Conservation (phyloP, 1,140 invertebrate species). For the Asbolus verrucosus region DNA sequence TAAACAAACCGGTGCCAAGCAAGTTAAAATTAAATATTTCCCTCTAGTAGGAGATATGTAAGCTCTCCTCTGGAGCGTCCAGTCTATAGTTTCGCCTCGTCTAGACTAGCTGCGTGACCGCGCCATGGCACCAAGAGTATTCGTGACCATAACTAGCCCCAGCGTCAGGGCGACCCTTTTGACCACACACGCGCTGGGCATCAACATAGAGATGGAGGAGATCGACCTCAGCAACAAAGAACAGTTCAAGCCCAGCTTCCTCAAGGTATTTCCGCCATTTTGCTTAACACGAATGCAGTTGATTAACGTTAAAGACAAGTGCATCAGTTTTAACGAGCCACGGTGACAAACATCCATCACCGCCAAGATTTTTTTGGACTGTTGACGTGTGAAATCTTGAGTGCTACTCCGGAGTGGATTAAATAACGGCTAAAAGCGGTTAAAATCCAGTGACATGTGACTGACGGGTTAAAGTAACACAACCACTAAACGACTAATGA, state of each 20-base stretch:
- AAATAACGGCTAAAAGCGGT: too few relatives aligned
- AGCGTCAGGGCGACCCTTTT: conserved; percentile 13
- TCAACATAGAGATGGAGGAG: conserved; percentile 28
- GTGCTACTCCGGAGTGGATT: too few relatives aligned
- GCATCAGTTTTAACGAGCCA: too few relatives aligned
- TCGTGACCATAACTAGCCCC: conserved; percentile 23
- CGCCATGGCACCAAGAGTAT: conserved; percentile 37
- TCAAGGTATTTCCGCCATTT: conserved; percentile 37
- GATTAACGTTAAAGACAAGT: too few relatives aligned
- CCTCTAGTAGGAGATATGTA: conserved; percentile 32
- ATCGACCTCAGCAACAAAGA: conserved; percentile 30
- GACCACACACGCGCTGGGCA: conserved; percentile 21
- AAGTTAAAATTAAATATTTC: conserved; percentile 44
- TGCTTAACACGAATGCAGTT: too few relatives aligned
- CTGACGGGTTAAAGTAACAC: too few relatives aligned
- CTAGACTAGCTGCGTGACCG: conserved; percentile 1
- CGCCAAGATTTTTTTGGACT: too few relatives aligned
- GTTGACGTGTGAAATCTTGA: too few relatives aligned
- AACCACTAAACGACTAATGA: too few relatives aligned
- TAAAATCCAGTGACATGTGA: too few relatives aligned
- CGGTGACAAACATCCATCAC: too few relatives aligned
- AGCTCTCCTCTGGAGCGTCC: conserved; percentile 24
- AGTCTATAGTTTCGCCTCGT: conserved; percentile 1
- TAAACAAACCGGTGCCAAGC: conserved; percentile 41
- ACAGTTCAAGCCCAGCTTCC: conserved; percentile 35